These are phyloP conservation scores for Listronotus bonariensis DNA, from an alignment of 1,140 invertebrate genomes.

Conservation along the genomic window DNA sequence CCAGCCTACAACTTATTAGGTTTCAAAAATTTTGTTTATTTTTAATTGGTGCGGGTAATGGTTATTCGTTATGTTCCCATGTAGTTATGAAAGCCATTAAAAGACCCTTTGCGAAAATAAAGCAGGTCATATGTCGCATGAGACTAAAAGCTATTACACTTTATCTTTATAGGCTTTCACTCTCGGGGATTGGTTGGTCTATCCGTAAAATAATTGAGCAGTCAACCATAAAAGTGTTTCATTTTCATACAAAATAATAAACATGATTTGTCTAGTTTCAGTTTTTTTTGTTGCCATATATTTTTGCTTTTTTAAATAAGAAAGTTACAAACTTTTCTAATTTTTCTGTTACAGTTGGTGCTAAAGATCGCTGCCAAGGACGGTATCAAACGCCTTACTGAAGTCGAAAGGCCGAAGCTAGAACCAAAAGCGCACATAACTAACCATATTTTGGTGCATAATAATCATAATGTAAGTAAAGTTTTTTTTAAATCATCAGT, in stretches of 20 bases:
- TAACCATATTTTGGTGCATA: slow-evolving; percentile 53
- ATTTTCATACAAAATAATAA: too few relatives aligned
- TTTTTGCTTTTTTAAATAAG: too few relatives aligned
- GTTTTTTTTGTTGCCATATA: too few relatives aligned
- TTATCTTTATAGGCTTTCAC: too few relatives aligned
- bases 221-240: too few relatives aligned
- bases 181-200: slow-evolving; percentile 1
- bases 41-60: slow-evolving; percentile 7
- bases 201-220: too few relatives aligned
- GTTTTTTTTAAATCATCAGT: too few relatives aligned
- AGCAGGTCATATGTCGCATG: slow-evolving; percentile 1
- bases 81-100: slow-evolving; percentile 5
- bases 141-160: neutral
- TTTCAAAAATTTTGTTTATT: too few relatives aligned
- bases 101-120: slow-evolving; percentile 13
- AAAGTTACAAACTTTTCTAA: too few relatives aligned
- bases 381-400: slow-evolving; percentile 51
- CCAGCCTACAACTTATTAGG: too few relatives aligned
- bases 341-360: slow-evolving; percentile 52
- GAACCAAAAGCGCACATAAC: slow-evolving; percentile 53
- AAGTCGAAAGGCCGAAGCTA: slow-evolving; percentile 52
- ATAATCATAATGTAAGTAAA: slow-evolving; percentile 52
- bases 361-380: slow-evolving; percentile 53
- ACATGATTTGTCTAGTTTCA: too few relatives aligned
- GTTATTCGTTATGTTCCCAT: neutral